Conservation (phyloP, 1,140 invertebrate species). For the Archegozetes longisetosus region DNA sequence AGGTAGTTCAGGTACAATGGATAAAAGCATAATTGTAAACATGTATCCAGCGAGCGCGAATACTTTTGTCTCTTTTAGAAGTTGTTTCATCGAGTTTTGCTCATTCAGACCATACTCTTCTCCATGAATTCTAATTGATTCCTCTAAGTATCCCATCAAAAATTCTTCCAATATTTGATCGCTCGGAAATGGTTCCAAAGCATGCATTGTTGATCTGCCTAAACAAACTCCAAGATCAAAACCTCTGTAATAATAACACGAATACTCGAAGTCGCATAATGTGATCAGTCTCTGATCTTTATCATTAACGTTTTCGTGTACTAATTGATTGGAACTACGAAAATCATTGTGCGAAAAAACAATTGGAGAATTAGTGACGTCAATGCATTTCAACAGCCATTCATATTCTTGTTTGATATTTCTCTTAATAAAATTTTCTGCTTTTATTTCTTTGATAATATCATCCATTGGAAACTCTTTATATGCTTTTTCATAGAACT, state of each 20-base stretch:
- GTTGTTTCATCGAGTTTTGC: background rate
- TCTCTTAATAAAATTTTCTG: background rate
- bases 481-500: background rate
- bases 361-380: background rate
- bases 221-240: background rate
- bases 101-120: background rate
- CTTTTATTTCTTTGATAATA: background rate
- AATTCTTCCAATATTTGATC: background rate
- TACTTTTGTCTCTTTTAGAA: background rate
- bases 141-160: background rate
- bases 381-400: background rate
- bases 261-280: conserved; percentile 4
- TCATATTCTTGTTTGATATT: background rate
- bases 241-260: background rate
- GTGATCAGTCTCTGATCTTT: background rate
- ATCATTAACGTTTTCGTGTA: background rate
- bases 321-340: conserved; percentile 2
- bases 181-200: no score
- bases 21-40: background rate
- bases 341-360: conserved; percentile 11
- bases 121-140: background rate
- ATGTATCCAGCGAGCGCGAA: background rate
- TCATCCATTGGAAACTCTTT: background rate
- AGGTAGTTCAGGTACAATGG: background rate
- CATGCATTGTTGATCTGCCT: no score